These are phyloP conservation scores for Cyprinella venusta DNA, from an alignment of 2,797 vertebrate genomes.

Conservation along the genomic window DNA sequence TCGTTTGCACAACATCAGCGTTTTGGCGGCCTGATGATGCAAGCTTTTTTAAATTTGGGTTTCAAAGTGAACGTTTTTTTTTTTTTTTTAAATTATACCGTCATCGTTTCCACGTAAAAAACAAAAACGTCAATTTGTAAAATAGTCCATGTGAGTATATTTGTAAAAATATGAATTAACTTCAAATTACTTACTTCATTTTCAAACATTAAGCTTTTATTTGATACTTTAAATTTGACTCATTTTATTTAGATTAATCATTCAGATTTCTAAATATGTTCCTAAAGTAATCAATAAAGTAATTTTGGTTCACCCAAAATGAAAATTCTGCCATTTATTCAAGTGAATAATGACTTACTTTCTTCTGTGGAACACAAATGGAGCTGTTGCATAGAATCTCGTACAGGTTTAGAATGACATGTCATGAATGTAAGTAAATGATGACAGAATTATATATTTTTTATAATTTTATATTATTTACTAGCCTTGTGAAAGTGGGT, in stretches of 20 bases:
- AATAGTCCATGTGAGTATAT: no score
- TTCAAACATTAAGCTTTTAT: no score
- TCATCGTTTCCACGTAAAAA: not conserved
- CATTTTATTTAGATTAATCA: not conserved
- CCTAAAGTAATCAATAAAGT: no score
- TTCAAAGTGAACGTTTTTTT: not conserved
- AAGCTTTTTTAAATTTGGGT: not conserved
- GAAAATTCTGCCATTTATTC: not conserved
- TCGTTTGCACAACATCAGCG: no score
- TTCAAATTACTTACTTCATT: no score
- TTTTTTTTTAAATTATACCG: no score
- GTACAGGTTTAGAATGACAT: not conserved
- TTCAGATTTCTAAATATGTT: not conserved
- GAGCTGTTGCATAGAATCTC: not conserved
- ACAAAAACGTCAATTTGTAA: no score
- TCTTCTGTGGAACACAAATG: not conserved
- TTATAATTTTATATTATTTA: not conserved
- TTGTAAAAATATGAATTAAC: no score
- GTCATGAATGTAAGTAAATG: not conserved
- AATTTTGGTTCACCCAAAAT: no score
- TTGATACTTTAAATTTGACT: not conserved
- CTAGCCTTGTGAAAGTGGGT: not conserved
- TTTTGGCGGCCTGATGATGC: not conserved
- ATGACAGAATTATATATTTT: not conserved
- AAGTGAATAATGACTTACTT: not conserved